Evolutionary conservation across 2,113 vertebrate species (phyloP).

Genomic region (Nycticorax nycticorax): DNA sequence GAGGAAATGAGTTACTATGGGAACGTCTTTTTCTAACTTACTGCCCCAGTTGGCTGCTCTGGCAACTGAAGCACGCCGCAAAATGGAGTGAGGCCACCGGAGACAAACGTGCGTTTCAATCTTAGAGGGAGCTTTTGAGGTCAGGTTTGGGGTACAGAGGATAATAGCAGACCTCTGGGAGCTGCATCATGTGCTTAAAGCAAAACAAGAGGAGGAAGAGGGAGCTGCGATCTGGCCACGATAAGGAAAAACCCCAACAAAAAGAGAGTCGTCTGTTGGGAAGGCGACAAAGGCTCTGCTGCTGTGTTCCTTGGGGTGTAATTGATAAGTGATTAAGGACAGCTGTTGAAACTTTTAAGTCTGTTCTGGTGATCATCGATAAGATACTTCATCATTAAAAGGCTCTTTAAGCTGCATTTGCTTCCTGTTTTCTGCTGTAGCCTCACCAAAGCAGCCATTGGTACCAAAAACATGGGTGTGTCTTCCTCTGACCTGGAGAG

Average conservation of each 20-base stretch:
- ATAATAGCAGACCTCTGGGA: not conserved
- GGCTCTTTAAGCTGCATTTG: not conserved
- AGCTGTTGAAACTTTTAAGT: not conserved
- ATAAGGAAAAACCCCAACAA: not conserved
- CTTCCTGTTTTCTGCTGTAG: not conserved
- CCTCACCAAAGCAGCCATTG: not conserved
- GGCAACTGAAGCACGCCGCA: fast-evolving
- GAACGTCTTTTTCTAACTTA: not conserved
- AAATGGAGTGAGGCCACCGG: not conserved
- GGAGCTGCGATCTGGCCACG: not conserved
- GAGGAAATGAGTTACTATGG: conserved; percentile 55
- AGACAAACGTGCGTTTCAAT: not conserved
- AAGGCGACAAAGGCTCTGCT: not conserved
- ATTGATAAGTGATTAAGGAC: not conserved
- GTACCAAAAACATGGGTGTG: not conserved
- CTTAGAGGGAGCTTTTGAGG: not conserved
- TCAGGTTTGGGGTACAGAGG: not conserved
- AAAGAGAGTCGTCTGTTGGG: not conserved
- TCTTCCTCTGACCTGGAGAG: not conserved
- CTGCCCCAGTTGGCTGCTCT: conserved; percentile 23
- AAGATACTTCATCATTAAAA: not conserved
- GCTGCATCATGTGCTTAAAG: not conserved
- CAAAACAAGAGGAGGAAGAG: not conserved
- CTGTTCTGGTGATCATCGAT: not conserved
- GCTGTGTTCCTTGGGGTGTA: not conserved